These are phyloP conservation scores for Arctopsyche grandis DNA, from an alignment of 1,140 invertebrate genomes.

Conservation along the genomic window DNA sequence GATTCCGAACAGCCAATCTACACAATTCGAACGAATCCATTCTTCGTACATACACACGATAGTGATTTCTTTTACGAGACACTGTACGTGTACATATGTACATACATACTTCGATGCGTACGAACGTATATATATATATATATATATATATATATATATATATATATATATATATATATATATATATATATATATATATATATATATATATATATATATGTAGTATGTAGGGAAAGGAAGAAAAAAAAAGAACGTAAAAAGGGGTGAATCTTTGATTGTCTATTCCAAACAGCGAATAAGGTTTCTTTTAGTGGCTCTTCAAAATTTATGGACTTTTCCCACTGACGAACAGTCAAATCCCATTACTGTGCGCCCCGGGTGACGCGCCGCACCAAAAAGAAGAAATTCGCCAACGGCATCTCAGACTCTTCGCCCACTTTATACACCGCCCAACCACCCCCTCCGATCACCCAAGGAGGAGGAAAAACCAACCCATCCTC, in stretches of 20 bases:
- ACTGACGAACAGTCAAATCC: conserved; percentile 49
- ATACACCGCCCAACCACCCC: not conserved
- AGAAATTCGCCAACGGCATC: conserved; percentile 9
- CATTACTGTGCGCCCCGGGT: conserved; percentile 34
- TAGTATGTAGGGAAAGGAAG: not conserved
- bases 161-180: no score
- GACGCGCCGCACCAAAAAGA: not conserved
- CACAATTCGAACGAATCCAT: no score
- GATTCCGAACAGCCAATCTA: no score
- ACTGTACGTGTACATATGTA: not conserved
- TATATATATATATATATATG: no score
- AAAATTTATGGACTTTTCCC: conserved; percentile 48
- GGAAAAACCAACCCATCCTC: not conserved
- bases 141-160: no score
- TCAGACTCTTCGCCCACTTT: not conserved
- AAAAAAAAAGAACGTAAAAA: not conserved
- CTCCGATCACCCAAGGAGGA: not conserved
- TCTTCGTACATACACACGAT: not conserved
- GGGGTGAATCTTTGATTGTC: conserved; percentile 39
- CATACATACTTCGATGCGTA: not conserved
- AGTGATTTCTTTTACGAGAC: conserved; percentile 4
- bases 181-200: no score
- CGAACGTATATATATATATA: no score
- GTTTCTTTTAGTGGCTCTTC: conserved; percentile 48
- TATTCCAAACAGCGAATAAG: conserved; percentile 42